Conservation (phyloP, 2,797 vertebrate species). For the Australoheros facetus region DNA sequence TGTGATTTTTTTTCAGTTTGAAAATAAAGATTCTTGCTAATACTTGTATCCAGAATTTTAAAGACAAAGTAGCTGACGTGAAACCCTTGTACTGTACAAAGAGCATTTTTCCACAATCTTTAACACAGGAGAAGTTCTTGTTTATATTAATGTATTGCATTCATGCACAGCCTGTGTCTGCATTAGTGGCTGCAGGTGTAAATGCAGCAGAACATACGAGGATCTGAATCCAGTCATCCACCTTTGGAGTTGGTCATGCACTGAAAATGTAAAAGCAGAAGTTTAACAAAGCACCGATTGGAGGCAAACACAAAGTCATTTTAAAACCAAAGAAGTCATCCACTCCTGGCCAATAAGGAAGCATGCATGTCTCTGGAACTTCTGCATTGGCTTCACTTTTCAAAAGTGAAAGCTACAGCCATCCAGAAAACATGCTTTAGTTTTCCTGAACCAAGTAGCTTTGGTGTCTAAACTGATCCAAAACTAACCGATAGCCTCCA, state of each 20-base stretch:
- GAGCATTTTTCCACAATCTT: neutral
- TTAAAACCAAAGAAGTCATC: too few species aligned
- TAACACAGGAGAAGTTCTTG: rapidly evolving
- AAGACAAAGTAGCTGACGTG: neutral
- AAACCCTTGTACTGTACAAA: neutral
- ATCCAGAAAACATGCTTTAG: neutral
- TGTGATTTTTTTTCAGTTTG: neutral
- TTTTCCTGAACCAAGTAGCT: too few species aligned
- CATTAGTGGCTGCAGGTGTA: too few species aligned
- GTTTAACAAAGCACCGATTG: too few species aligned
- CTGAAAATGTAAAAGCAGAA: too few species aligned
- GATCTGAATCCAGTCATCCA: too few species aligned
- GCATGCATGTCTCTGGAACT: too few species aligned
- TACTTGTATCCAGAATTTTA: neutral
- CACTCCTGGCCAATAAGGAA: too few species aligned
- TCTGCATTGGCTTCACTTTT: too few species aligned
- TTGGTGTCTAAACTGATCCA: neutral
- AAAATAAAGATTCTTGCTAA: neutral
- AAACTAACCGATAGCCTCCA: neutral
- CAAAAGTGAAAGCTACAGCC: neutral
- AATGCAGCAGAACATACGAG: too few species aligned
- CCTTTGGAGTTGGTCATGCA: too few species aligned
- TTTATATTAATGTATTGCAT: neutral
- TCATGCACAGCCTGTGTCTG: neutral
- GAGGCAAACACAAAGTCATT: too few species aligned